Evolutionary conservation across 2,888 invertebrate genomes (phyloP), one percentile per base, ranked within the genome.

Genomic region (Thecophora atra): DNA sequence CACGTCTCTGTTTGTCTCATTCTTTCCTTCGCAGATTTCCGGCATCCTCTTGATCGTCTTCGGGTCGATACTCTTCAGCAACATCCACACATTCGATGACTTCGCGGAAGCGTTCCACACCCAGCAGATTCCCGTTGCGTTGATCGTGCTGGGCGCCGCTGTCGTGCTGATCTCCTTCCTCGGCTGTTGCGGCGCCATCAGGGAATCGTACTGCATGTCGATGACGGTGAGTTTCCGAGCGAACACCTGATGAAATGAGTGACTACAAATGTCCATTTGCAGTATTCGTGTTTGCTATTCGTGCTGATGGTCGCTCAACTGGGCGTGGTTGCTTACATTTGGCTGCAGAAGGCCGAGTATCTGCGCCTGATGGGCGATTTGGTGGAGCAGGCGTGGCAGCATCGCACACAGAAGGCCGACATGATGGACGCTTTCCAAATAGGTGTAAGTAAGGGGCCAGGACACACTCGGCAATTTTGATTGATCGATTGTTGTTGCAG

Each of bases 101-200:
- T 86, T 88, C 65, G 80, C 89, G 28, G 85, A 88, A 51, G 85
- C 88, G 17, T 78, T 83, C 0, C 85, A 88, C 28, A 87, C 91
- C 72, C 84, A 89, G n/a, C 88, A 91, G 68, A 90, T 91, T 1
- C 90, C 93, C 0, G 88, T 92, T 81, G 85, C 90, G 66, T 89
- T 93, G 81, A 92, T 94, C 76, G 87, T 92, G 67, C 86, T 94
- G 76, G 94, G 94, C 26, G 87, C 89, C 11, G 84, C 93, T 42
- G 91, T 94, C 79, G 92, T 95, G 84, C 82, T 94, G 79, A 92
- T 96, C 78, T 94, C 95, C 3, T 95, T 95, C 89, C 93, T 96
- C 84, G 96, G 96, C 74, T 96, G 96, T 87, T 96, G 95, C 83
- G 96, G 96, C 60, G 95, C 96, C 19, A 91, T 94, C 76, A 90